These are phyloP conservation scores for Labia minor DNA, from an alignment of 2,888 invertebrate genomes.

Conservation along the genomic window DNA sequence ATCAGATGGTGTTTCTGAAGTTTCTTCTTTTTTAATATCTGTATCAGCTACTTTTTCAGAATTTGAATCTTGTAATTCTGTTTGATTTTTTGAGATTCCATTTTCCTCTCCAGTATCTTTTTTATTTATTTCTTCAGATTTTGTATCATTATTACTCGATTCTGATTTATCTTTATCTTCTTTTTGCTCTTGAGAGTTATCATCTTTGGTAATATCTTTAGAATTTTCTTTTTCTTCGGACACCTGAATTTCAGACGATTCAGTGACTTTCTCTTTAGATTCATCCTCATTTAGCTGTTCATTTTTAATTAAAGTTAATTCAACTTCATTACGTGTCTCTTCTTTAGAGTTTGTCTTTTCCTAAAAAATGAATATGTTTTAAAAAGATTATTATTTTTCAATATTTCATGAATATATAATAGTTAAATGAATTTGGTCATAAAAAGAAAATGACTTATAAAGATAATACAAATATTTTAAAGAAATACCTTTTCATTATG, in stretches of 20 bases:
- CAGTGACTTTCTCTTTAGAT: constrained; percentile 25
- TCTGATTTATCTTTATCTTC: constrained; percentile 27
- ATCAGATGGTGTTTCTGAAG: constrained; percentile 21
- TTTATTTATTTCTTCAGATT: constrained; percentile 23
- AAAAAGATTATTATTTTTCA: background rate
- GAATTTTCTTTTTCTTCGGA: constrained; percentile 26
- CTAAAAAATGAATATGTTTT: background rate
- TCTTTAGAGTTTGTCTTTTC: background rate
- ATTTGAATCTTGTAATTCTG: constrained; percentile 23
- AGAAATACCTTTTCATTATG: constrained; percentile 15
- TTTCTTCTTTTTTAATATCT: constrained; percentile 22
- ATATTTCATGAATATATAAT: too few species aligned
- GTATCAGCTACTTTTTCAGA: constrained; percentile 22
- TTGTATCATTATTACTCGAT: constrained; percentile 27
- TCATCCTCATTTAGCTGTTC: constrained; percentile 24
- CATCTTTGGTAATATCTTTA: constrained; percentile 23
- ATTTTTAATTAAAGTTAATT: background rate
- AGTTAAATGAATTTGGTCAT: too few species aligned
- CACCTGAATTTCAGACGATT: constrained; percentile 23
- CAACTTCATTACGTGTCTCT: background rate
- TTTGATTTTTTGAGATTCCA: constrained; percentile 19
- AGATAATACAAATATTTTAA: too few species aligned
- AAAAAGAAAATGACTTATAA: too few species aligned
- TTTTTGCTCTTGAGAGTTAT: constrained; percentile 26
- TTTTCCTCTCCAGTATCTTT: constrained; percentile 17